These are phyloP conservation scores for Neolamprologus multifasciatus DNA, from an alignment of 2,797 vertebrate species.

Conservation along the genomic window DNA sequence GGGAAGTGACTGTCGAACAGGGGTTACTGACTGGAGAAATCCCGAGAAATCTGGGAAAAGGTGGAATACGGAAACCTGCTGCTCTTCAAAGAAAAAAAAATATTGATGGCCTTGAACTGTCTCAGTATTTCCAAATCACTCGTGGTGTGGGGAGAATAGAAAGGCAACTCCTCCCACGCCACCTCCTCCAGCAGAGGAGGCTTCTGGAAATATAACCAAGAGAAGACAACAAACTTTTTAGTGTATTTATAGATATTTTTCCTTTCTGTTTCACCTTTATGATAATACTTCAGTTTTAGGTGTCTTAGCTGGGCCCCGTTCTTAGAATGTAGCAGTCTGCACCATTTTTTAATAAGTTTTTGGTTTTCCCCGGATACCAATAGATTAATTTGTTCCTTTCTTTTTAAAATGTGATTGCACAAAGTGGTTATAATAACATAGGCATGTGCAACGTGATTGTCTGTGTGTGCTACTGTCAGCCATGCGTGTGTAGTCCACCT, in stretches of 20 bases:
- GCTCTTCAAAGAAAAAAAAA: conserved; percentile 81
- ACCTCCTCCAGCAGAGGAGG: conserved; percentile 69
- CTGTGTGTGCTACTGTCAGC: conserved; percentile 81
- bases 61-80: conserved; percentile 83
- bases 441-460: conserved; percentile 92
- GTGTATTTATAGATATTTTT: conserved; percentile 82
- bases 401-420: conserved; percentile 87
- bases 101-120: conserved; percentile 85
- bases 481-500: conserved; percentile 79
- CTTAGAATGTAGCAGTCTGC: conserved; percentile 91
- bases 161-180: conserved; percentile 45
- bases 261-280: conserved; percentile 67
- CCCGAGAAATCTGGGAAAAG: conserved; percentile 65
- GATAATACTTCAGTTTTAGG: conserved; percentile 72
- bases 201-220: conserved; percentile 77
- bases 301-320: conserved; percentile 77
- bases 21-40: conserved; percentile 71
- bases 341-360: conserved; percentile 65
- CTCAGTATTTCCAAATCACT: conserved; percentile 82
- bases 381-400: conserved; percentile 78
- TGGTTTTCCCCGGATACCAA: conserved; percentile 81
- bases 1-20: conserved; percentile 68
- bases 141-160: conserved; percentile 52
- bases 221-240: conserved; percentile 80
- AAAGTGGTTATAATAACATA: conserved; percentile 87